Conservation (phyloP, 2,113 vertebrate genomes). For the Brachyistius frenatus region DNA sequence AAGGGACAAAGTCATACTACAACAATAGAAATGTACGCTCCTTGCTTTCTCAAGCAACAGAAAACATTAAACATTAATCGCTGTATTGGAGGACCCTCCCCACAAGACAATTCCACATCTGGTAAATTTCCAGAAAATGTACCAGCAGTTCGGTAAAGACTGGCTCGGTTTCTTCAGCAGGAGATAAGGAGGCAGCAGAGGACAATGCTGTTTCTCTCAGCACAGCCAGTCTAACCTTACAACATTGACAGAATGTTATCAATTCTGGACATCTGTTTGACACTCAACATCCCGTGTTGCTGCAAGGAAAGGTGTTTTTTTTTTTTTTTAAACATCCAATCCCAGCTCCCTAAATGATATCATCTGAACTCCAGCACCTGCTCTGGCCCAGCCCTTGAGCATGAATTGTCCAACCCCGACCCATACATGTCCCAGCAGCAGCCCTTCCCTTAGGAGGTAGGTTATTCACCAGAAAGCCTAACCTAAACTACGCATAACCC, state of each 20-base stretch:
- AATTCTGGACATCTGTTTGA: slow-evolving; percentile 69
- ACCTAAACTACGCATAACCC: slow-evolving; percentile 78
- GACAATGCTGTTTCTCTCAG: slow-evolving; percentile 73
- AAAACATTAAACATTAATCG: slow-evolving; percentile 64
- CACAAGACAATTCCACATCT: slow-evolving; percentile 21
- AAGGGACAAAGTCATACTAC: neutral
- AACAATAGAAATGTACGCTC: slow-evolving; percentile 40
- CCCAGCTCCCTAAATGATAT: slow-evolving; percentile 14
- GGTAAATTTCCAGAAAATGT: slow-evolving; percentile 27
- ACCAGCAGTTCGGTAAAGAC: slow-evolving; percentile 47
- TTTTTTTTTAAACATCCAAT: slow-evolving; percentile 46
- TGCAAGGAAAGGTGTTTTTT: slow-evolving; percentile 27
- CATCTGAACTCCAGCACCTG: slow-evolving; percentile 52
- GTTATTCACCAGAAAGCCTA: slow-evolving; percentile 60
- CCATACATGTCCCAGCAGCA: slow-evolving; percentile 54
- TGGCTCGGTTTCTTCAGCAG: slow-evolving; percentile 63
- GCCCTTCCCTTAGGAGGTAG: slow-evolving; percentile 47
- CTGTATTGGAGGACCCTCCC: neutral
- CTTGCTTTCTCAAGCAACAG: slow-evolving; percentile 39
- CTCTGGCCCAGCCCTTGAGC: slow-evolving; percentile 41
- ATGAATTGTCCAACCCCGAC: slow-evolving; percentile 38
- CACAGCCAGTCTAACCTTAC: slow-evolving; percentile 63
- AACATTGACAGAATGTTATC: slow-evolving; percentile 75
- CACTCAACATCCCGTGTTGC: slow-evolving; percentile 60
- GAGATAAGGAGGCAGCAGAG: slow-evolving; percentile 60